phyloP scores from a whole-genome alignment of 1,140 invertebrate genomes.

The Ganaspis sp. region DNA sequence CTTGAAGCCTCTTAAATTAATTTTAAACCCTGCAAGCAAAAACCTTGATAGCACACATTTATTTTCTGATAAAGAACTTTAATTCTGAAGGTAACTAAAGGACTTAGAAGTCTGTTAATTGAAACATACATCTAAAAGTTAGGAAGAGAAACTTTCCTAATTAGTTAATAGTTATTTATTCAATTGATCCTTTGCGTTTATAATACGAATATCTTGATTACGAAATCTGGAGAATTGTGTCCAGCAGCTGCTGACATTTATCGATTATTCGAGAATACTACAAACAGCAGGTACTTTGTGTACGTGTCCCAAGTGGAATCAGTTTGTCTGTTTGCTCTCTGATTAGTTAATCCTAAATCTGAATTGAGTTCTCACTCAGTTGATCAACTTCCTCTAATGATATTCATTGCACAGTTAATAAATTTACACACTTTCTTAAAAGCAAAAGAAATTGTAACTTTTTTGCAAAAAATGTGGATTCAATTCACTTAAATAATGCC shows the following conservation, averaged over 20 bases:
- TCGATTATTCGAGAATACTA: constrained; percentile 20
- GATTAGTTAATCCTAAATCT: constrained; percentile 16
- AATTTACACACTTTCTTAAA: not conserved
- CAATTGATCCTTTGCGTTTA: not conserved
- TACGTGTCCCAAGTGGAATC: constrained; percentile 7
- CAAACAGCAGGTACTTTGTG: constrained; percentile 24
- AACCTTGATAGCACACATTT: too few relatives aligned
- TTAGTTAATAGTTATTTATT: not conserved
- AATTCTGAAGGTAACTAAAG: too few relatives aligned
- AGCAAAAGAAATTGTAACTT: too few relatives aligned
- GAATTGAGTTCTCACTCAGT: constrained; percentile 23
- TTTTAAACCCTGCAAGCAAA: too few relatives aligned
- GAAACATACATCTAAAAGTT: too few relatives aligned
- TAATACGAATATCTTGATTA: not conserved
- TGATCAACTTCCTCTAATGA: constrained; percentile 8
- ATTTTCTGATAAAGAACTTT: too few relatives aligned
- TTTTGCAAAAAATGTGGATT: too few relatives aligned
- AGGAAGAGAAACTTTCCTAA: not conserved
- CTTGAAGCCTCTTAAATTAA: too few relatives aligned
- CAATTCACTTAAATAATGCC: too few relatives aligned
- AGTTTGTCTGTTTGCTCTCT: constrained; percentile 5
- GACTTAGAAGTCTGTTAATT: too few relatives aligned
- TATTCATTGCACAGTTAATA: not conserved
- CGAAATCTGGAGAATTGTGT: not conserved
- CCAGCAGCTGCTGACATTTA: constrained; percentile 20